phyloP scores from a whole-genome alignment of 2,113 vertebrate species.

The Parotia lawesii region DNA sequence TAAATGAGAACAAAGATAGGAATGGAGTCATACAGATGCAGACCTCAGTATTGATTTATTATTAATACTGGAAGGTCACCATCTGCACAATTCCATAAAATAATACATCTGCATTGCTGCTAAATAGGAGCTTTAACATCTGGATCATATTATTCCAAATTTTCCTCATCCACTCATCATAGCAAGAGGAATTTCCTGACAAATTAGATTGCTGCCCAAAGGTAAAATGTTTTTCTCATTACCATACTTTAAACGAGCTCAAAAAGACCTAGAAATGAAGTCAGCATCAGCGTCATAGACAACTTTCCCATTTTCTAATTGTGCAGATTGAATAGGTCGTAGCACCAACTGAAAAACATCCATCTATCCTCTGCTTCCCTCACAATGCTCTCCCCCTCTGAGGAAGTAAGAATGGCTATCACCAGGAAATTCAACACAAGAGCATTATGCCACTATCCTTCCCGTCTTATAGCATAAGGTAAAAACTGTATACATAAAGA shows the following conservation, averaged over 20 bases:
- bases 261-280: constrained; percentile 50
- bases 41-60: constrained; percentile 34
- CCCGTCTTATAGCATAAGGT: not conserved
- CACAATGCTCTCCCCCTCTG: not conserved
- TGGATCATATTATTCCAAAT: constrained; percentile 64
- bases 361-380: not conserved
- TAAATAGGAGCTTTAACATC: constrained; percentile 51
- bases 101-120: constrained; percentile 55
- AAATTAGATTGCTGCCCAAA: constrained; percentile 68
- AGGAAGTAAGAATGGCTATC: not conserved
- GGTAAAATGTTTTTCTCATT: constrained; percentile 65
- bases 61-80: constrained; percentile 64
- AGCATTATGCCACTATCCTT: not conserved
- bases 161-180: constrained; percentile 63
- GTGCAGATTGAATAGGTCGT: not conserved
- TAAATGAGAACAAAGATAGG: constrained; percentile 46
- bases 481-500: not conserved
- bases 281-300: constrained; percentile 17
- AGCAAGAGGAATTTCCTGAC: constrained; percentile 72
- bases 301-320: constrained; percentile 44
- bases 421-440: not conserved
- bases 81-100: constrained; percentile 59
- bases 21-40: not conserved
- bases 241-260: constrained; percentile 16
- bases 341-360: not conserved